Percentiles rank a stretch among this genome's conserved stretches.
Evolutionary conservation across 2,888 invertebrate genomes (phyloP).

Genomic region (Standfussiana lucernea): DNA sequence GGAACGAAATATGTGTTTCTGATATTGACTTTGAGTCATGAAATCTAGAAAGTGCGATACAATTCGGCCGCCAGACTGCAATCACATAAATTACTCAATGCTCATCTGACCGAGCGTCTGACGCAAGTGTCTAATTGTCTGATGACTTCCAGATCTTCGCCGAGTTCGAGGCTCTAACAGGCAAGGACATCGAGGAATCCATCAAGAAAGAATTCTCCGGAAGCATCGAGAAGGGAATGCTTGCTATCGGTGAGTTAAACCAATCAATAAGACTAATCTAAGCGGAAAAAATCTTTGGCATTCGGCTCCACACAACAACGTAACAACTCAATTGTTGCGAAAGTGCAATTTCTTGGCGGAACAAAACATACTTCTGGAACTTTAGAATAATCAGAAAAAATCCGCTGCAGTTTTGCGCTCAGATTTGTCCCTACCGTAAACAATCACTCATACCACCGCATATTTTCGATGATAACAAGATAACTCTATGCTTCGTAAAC

Average conservation of each 20-base stretch:
- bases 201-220: constrained; percentile 97
- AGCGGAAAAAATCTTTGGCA: not conserved
- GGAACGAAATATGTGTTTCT: too few species aligned
- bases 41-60: constrained; percentile 51
- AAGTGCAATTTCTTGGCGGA: not conserved
- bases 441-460: not conserved
- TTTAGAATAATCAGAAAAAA: not conserved
- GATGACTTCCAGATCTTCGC: constrained; percentile 92
- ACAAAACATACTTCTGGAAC: not conserved
- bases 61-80: constrained; percentile 59
- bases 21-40: constrained; percentile 57
- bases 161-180: constrained; percentile 95
- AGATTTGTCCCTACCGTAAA: not conserved
- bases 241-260: constrained; percentile 94
- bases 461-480: constrained; percentile 24
- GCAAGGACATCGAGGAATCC: constrained; percentile 95
- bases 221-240: constrained; percentile 95
- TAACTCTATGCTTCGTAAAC: constrained; percentile 5
- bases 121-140: constrained; percentile 49
- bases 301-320: not conserved
- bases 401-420: not conserved
- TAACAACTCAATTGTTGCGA: not conserved
- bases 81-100: constrained; percentile 67
- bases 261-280: not conserved
- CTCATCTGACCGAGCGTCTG: constrained; percentile 25